Evolutionary conservation across 2,888 invertebrate species (phyloP), one percentile per base, ranked within the genome.

Genomic region (Pelosia muscerda): DNA sequence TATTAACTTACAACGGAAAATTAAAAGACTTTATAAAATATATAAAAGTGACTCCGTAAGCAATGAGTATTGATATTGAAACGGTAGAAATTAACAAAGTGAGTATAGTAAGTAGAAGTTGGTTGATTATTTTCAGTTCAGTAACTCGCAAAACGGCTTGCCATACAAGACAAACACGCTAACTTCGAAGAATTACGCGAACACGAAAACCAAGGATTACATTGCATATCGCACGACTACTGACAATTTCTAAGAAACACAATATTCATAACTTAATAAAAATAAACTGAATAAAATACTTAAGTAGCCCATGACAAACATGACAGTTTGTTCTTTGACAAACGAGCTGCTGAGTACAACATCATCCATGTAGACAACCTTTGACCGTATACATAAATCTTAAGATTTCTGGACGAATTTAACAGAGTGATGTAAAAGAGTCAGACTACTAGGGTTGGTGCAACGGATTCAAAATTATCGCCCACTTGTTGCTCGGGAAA

Each of bases 401-500:
- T 77, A 73, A 82, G 75, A 81, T 81, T 84, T 84, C 75, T 78
- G 73, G 71, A 76, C 76, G 72, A 77, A 79, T 78, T 81, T 74
- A 81, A 81, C 76, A 79, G 73, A 80, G 75, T 80, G 79, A 83
- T 81, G 83, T 84, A 84, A 87, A 86, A 88, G 85, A 87, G 80
- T 84, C 76, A 77, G 82, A 81, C 83, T 81, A 85, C 80, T 81
- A 86, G 82, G 78, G 84, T 79, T 85, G 89, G 84, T 90, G 89
- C 90, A 91, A 79, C 88, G 89, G 87, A 90, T 90, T 91, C 92
- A 93, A 90, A 94, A 93, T 94, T 94, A 95, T 94, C 86, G 91
- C 80, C 94, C 94, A 95, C 95, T 94, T 94, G 94, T 95, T 95
- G 94, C 94, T 76, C 83, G 84, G 89, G 86, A 92, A 93, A 93